Evolutionary conservation across 1,140 invertebrate genomes (phyloP).

Genomic region (Theocolax elegans): DNA sequence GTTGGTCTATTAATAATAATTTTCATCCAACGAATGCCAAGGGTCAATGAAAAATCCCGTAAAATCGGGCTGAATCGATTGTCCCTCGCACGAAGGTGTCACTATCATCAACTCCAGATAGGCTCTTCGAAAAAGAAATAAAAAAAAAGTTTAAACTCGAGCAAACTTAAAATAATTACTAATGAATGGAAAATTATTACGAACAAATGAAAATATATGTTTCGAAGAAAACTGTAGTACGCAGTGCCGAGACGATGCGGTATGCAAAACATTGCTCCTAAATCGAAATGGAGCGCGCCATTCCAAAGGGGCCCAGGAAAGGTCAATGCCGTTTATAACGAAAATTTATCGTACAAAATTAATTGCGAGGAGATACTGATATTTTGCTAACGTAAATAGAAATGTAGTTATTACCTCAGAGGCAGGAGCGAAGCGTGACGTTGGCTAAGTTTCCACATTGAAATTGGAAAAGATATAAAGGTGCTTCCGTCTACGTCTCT

Average conservation of each 20-base stretch:
- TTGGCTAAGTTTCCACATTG: conserved; percentile 10
- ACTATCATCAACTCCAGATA: neutral
- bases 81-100: neutral
- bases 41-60: neutral
- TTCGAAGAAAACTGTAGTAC: neutral
- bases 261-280: neutral
- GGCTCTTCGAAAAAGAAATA: neutral
- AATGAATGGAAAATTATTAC: neutral
- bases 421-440: neutral
- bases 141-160: neutral
- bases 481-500: neutral
- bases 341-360: no score
- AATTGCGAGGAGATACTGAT: no score
- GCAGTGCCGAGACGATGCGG: neutral
- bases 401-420: conserved; percentile 13
- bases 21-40: neutral
- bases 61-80: conserved; percentile 4
- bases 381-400: neutral
- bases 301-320: conserved; percentile 8
- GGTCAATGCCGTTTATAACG: conserved; percentile 24
- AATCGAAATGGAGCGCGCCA: conserved; percentile 10
- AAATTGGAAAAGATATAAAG: conserved; percentile 4
- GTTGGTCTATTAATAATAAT: conserved; percentile 24
- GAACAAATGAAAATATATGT: neutral
- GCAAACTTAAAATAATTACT: neutral